Evolutionary conservation across 2,888 invertebrate genomes (phyloP), one percentile per base, ranked within the genome.

Genomic region (Mythimna impura): DNA sequence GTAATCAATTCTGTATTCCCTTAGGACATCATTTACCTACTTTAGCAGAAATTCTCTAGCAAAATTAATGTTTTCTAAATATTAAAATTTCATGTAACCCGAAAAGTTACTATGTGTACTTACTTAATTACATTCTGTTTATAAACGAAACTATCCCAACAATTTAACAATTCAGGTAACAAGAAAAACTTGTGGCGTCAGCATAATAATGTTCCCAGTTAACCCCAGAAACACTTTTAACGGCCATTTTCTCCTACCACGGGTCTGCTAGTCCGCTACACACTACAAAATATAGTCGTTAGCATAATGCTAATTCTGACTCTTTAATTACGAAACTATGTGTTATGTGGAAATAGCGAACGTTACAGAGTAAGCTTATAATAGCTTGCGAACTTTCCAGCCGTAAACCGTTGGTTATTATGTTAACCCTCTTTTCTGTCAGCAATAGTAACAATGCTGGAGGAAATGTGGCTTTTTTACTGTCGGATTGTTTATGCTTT

Each of bases 241-340:
- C 68, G 76, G 58, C 64, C 47, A 86, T 86, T 86, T 84, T 82
- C 76, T 73, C 63, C 30, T 63, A 73, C 76, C 72, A 61, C 50
- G 54, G 73, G 75, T 75, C 58, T 52, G 77, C 76, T 79, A 83
- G 75, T 76, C 52, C 54, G 76, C 76, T 79, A 83, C 82, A 81
- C 83, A 70, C 76, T 72, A 82, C 84, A 87, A 88, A 87, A 86
- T 88, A 86, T 83, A 86, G 85, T 88, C 83, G 86, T 90, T 90
- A 89, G 82, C 82, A 86, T 89, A 89, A 89, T 86, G 83, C 83
- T 87, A 85, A 86, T 89, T 87, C 81, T 83, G 87, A 86, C 86
- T 89, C 85, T 89, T 89, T 90, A 89, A 89, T 89, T 89, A 88
- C 87, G 72, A 79, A 84, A 82, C 84, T 86, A 86, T 87, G 85